Conservation (phyloP, 64 coral and sea anemone genomes). For the Porites lutea region DNA sequence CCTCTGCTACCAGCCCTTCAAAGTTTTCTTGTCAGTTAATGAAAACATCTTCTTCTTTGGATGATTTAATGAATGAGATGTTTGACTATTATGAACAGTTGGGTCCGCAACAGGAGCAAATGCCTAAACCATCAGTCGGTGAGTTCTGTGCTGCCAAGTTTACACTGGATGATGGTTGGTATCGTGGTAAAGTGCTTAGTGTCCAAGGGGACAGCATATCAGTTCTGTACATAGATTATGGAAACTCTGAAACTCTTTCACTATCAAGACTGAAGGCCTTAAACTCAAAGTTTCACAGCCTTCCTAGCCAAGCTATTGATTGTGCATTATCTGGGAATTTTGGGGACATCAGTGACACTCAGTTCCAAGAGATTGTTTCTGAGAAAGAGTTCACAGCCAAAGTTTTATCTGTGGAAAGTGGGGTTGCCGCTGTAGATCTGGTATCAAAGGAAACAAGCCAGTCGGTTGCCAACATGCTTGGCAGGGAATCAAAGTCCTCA, state of each 20-base stretch:
- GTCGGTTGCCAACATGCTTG: slow-evolving; percentile 13
- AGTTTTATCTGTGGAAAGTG: slow-evolving; percentile 2
- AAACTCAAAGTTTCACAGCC: slow-evolving; percentile 56
- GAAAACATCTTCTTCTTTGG: slow-evolving; percentile 67
- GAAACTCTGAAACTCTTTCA: slow-evolving; percentile 78
- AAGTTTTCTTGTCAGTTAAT: slow-evolving; percentile 88
- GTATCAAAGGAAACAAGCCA: slow-evolving; percentile 42
- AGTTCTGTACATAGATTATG: slow-evolving; percentile 94
- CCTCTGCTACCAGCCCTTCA: slow-evolving; percentile 15
- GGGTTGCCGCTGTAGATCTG: slow-evolving; percentile 25
- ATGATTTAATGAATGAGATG: slow-evolving; percentile 84
- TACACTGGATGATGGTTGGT: slow-evolving; percentile 90
- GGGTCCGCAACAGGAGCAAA: slow-evolving; percentile 31
- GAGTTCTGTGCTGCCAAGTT: slow-evolving; percentile 82
- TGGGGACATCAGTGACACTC: neutral
- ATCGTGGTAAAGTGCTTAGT: slow-evolving; percentile 68
- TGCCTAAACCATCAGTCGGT: slow-evolving; percentile 55
- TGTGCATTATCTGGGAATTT: slow-evolving; percentile 49
- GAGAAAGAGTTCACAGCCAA: slow-evolving; percentile 43
- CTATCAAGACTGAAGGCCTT: slow-evolving; percentile 66
- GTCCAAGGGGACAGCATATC: slow-evolving; percentile 34
- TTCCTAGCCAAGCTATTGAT: slow-evolving; percentile 77
- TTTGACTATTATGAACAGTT: slow-evolving; percentile 68
- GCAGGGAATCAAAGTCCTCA: neutral
- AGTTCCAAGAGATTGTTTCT: slow-evolving; percentile 43